Conservation (phyloP, 2,113 vertebrate genomes). For the Rhinoptilus africanus region DNA sequence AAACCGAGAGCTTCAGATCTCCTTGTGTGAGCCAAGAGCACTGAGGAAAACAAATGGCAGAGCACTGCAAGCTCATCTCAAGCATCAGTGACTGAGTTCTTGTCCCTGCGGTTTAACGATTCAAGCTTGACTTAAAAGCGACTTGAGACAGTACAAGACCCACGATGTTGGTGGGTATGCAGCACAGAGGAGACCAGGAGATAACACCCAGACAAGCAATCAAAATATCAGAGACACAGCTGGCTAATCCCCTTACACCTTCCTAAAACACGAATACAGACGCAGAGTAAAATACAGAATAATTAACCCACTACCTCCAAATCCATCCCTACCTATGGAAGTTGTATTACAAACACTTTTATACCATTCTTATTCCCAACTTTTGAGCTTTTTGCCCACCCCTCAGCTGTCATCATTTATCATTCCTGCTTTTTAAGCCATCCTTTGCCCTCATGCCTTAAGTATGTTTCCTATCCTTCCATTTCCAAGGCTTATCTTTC, state of each 20-base stretch:
- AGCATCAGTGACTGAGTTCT: neutral
- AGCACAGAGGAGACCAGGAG: neutral
- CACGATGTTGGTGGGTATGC: fast-evolving
- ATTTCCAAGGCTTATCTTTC: neutral
- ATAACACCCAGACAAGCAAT: neutral
- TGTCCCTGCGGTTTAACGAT: neutral
- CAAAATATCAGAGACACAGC: neutral
- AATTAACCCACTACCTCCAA: neutral
- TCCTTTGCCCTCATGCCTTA: neutral
- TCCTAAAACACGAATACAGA: neutral
- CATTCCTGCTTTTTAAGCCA: neutral
- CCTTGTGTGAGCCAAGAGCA: neutral
- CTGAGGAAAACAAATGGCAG: neutral
- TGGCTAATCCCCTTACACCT: neutral
- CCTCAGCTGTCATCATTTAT: neutral
- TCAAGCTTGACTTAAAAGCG: neutral
- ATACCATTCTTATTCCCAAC: neutral
- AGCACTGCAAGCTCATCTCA: neutral
- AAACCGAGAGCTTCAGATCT: neutral
- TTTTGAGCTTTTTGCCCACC: neutral
- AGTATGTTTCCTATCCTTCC: neutral
- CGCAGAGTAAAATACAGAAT: neutral
- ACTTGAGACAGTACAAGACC: neutral
- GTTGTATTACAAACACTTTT: neutral
- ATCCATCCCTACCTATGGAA: neutral